Evolutionary conservation across 2,888 invertebrate species (phyloP).

Genomic region (Lottia scabra): DNA sequence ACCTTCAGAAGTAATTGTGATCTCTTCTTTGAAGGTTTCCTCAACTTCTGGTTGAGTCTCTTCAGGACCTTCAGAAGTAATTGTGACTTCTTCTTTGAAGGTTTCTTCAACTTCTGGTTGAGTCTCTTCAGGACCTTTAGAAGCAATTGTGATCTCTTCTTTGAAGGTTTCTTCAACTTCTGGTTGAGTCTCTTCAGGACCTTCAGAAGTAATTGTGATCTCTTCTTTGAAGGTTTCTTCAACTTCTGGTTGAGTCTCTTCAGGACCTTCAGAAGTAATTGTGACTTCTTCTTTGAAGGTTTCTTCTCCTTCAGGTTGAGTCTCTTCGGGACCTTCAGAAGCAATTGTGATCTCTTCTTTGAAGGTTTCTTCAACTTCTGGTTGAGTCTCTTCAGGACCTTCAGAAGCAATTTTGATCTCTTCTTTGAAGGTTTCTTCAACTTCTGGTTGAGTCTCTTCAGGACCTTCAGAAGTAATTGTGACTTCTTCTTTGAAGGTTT

Average conservation of each 20-base stretch:
- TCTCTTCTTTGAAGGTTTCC: slow-evolving; percentile 3
- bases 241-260: slow-evolving; percentile 6
- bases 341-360: too few species aligned
- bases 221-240: slow-evolving; percentile 13
- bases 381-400: too few species aligned
- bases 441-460: too few species aligned
- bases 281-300: slow-evolving; percentile 1
- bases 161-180: background rate
- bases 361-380: too few species aligned
- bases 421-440: too few species aligned
- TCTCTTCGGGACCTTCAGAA: too few species aligned
- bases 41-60: background rate
- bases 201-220: slow-evolving; percentile 6
- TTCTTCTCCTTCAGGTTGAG: too few species aligned
- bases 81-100: background rate
- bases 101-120: background rate
- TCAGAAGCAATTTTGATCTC: too few species aligned
- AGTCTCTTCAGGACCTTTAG: slow-evolving; percentile 19
- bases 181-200: too few species aligned
- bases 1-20: too few species aligned
- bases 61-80: background rate
- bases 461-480: too few species aligned
- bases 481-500: too few species aligned
- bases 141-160: slow-evolving; percentile 19
- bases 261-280: slow-evolving; percentile 5